Evolutionary conservation across 2,113 vertebrate species (phyloP).

Genomic region (Pteruthius melanotis): DNA sequence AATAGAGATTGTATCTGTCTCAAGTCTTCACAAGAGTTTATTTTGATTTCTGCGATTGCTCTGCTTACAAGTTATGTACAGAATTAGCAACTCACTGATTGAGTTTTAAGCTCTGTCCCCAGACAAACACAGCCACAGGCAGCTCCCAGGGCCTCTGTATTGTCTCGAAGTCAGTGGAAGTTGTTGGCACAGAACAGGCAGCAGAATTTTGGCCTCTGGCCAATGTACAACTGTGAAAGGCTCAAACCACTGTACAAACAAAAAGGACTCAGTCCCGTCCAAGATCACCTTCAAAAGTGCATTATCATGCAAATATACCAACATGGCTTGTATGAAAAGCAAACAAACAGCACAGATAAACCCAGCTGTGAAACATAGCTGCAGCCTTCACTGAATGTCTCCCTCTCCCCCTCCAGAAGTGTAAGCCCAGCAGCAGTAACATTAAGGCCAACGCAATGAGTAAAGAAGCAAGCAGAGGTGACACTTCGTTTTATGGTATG

Average conservation of each 20-base stretch:
- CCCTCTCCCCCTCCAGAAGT: not conserved
- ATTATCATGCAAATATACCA: constrained; percentile 53
- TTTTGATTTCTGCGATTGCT: constrained; percentile 5
- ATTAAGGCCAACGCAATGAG: not conserved
- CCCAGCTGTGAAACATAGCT: constrained; percentile 30
- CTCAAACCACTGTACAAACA: constrained; percentile 44
- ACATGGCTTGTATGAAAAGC: constrained; percentile 5
- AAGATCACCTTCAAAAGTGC: constrained; percentile 22
- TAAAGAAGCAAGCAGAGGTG: not conserved
- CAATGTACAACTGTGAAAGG: not conserved
- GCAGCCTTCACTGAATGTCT: not conserved
- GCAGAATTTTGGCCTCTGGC: constrained; percentile 43
- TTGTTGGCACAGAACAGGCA: constrained; percentile 18
- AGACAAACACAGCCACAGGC: not conserved
- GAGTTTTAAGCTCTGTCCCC: constrained; percentile 28
- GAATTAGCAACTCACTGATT: constrained; percentile 5
- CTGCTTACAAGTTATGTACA: not conserved
- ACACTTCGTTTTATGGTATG: not conserved
- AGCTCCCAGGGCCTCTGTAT: constrained; percentile 20
- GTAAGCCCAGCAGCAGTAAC: not conserved
- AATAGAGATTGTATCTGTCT: not conserved
- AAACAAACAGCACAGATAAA: not conserved
- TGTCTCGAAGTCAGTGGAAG: constrained; percentile 4
- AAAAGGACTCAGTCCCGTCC: constrained; percentile 16
- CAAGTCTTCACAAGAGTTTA: constrained; percentile 1